Evolutionary conservation across 2,113 vertebrate genomes (phyloP).

Genomic region (Barnardius zonarius): DNA sequence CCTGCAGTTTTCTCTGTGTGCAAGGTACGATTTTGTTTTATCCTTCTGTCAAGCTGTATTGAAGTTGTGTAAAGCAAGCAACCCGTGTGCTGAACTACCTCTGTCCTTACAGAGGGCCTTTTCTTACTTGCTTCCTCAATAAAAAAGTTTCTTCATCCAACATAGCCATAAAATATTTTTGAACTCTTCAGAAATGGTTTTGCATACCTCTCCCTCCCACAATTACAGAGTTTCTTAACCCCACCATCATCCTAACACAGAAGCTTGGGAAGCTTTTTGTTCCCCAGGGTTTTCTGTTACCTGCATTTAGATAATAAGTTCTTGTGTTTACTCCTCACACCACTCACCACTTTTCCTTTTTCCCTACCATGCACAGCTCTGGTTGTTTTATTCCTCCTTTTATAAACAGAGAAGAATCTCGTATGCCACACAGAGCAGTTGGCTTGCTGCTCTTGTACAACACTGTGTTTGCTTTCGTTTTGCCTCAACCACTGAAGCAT

Average conservation of each 20-base stretch:
- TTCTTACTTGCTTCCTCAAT: neutral
- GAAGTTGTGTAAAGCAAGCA: neutral
- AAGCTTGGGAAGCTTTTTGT: neutral
- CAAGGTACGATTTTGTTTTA: neutral
- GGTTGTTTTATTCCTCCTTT: neutral
- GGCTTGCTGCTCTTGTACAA: neutral
- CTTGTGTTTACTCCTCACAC: conserved; percentile 19
- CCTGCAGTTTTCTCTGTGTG: neutral
- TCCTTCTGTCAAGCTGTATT: neutral
- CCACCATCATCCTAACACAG: neutral
- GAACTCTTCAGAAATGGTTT: neutral
- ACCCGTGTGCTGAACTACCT: neutral
- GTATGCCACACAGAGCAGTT: neutral
- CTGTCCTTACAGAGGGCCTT: neutral
- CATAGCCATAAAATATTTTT: neutral
- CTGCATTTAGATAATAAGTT: neutral
- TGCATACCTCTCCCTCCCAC: neutral
- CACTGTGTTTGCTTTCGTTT: neutral
- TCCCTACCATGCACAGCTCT: neutral
- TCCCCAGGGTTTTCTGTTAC: neutral
- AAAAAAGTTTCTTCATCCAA: neutral
- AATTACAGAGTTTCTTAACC: neutral
- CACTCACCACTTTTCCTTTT: neutral
- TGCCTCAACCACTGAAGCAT: neutral
- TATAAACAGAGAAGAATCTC: neutral